Conservation (phyloP, 2,797 vertebrate genomes). For the Myotis findleyi region DNA sequence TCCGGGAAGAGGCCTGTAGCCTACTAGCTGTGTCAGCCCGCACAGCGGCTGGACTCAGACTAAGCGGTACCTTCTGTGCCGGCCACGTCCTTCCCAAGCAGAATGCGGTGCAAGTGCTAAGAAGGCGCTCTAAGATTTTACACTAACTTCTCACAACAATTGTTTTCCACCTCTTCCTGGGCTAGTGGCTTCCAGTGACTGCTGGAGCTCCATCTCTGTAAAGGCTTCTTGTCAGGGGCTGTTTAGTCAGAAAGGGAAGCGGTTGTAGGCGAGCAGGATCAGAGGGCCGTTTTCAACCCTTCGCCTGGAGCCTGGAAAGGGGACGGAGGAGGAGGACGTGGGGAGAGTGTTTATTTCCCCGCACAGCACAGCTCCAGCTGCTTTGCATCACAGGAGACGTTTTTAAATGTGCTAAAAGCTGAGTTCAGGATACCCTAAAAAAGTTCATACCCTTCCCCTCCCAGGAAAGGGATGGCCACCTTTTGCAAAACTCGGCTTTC, state of each 20-base stretch:
- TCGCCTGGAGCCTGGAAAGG: conserved; percentile 71
- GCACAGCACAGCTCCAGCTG: conserved; percentile 78
- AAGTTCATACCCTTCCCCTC: neutral
- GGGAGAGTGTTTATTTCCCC: conserved; percentile 74
- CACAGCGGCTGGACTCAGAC: too few relatives aligned
- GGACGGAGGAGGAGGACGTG: neutral
- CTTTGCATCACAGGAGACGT: conserved; percentile 76
- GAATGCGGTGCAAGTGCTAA: neutral
- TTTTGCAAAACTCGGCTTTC: conserved; percentile 29
- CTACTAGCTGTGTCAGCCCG: neutral
- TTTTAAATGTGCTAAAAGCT: conserved; percentile 56
- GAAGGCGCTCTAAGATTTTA: conserved; percentile 10
- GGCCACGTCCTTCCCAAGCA: neutral
- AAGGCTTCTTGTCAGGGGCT: conserved; percentile 29
- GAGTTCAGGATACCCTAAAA: conserved; percentile 41
- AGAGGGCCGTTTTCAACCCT: conserved; percentile 67
- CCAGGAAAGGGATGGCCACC: neutral
- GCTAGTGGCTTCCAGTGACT: neutral
- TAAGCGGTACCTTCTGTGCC: neutral
- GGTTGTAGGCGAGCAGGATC: conserved; percentile 15
- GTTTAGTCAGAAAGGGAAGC: conserved; percentile 31
- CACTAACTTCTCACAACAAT: neutral
- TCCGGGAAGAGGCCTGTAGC: neutral
- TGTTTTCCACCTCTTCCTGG: conserved; percentile 22
- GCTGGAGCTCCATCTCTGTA: neutral